Percentiles rank a stretch among this genome's conserved stretches.
Conservation (phyloP, 2,113 vertebrate species). For the Dipodomys stephensi region DNA sequence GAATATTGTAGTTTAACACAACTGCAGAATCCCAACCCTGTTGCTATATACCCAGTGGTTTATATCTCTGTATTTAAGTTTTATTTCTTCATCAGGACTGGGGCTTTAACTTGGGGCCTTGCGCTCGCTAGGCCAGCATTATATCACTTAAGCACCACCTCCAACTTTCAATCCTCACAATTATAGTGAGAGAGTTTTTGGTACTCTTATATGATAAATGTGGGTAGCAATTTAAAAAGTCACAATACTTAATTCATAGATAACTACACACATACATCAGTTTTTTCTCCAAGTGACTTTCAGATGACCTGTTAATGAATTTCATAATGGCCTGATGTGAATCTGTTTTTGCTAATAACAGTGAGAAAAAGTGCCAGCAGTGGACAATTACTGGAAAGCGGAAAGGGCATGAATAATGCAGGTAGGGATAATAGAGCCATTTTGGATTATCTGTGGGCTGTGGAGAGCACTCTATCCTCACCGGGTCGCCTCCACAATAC, state of each 20-base stretch:
- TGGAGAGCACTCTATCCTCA: background rate
- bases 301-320: slow-evolving; percentile 33
- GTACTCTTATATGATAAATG: background rate
- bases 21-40: background rate
- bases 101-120: too few relatives aligned
- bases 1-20: background rate
- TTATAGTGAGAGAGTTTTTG: background rate
- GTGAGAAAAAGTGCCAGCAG: background rate
- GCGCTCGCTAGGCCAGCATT: too few relatives aligned
- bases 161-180: background rate
- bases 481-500: background rate
- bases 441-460: background rate
- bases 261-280: background rate
- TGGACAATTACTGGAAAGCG: slow-evolving; percentile 50
- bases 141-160: too few relatives aligned
- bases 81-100: too few relatives aligned
- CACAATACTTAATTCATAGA: background rate
- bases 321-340: slow-evolving; percentile 13
- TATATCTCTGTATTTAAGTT: background rate
- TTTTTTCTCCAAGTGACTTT: slow-evolving; percentile 40
- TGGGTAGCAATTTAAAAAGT: background rate
- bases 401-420: slow-evolving; percentile 9
- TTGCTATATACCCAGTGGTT: too few relatives aligned
- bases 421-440: background rate
- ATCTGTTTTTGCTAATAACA: slow-evolving; percentile 37